Base-by-base conservation (phyloP, 1,140 invertebrate species). In the Apis florea region DNA sequence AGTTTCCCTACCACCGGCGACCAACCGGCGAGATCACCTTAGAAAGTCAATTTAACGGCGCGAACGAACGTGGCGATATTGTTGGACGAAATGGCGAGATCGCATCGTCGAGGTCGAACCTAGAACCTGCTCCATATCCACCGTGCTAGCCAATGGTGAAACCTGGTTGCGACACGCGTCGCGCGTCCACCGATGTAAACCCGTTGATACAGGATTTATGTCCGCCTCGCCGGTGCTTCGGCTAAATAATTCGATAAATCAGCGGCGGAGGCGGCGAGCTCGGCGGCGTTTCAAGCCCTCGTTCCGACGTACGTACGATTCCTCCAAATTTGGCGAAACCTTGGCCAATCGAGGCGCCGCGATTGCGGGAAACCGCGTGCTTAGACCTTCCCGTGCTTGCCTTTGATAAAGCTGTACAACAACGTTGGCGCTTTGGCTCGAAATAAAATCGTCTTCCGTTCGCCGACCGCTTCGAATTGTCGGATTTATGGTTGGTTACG, bases 141-240 rank as follows among this genome's bases (percentile, higher is more conserved):
- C 67, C 79, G 72, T n/a, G n/a, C n/a, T n/a, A n/a, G n/a, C 76
- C 67, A 77, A 71, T 40, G 26, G 19, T 19, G 17, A 72, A 72
- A 63, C 64, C 78, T 69, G 6, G 9, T 88, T 88, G 77, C 86
- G 86, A 88, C 86, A 88, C 86, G 86, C 86, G 86, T 87, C 86
- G 82, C 82, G 71, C 78, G 82, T 85, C 84, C 82, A 63, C 66
- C 64, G 86, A 88, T 87, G 82, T 84, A 88, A 88, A 76, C 70
- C 31, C 75, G 74, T 71, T 82, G 86, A 88, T 88, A 87, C 73
- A 87, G 71, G 86, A 88, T 88, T 88, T 88, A 88, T 88, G 82
- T 79, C 82, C 77, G 66, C 59, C 69, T 72, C 51, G 84, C 5
- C 64, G 69, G 74, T 73, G 70, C 74, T n/a, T 58, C 64, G 51